Evolutionary conservation across 2,888 invertebrate species (phyloP), one percentile per base, ranked within the genome.

Genomic region (Podabrus alpinus): DNA sequence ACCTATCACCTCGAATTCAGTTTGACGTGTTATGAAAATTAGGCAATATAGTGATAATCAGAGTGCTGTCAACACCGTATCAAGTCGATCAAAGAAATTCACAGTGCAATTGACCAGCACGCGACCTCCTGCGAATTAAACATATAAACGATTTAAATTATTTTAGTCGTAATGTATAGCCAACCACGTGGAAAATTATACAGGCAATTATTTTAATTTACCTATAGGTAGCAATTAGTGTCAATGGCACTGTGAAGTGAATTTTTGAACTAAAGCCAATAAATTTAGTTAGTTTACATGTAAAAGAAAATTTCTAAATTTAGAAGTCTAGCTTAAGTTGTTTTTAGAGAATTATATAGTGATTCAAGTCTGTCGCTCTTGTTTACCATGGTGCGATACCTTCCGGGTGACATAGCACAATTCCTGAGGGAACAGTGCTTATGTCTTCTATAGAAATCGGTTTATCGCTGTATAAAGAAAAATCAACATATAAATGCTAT

Each of bases 401-500:
- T 73, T 74, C 69, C 72, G 60, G 21, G 73, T 66, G 60, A 64
- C 45, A 59, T 19, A 24, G 21, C 24, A 69, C 21, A 60, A 60
- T 19, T 60, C 61, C 29, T 24, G 29, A 24, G 64, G 66, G 74
- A 67, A 61, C 67, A 64, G 69, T 67, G 64, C 69, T 66, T 70
- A 67, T 69, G 66, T 59, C 64, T 70, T 66, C 66, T 68, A 25
- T 25, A 68, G 69, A 69, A 66, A 59, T 59, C 72, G 72, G 61
- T 64, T 62, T 61, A 64, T 67, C 59, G 19, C 67, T 19, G 45
- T 45, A 45, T 45, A 61, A 25, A 61, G 69, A 75, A 82, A 83
- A 85, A 86, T 86, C 85, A 86, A 84, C 86, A 86, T 85, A 85
- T 85, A 83, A 86, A 85, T 83, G 83, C 86, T 83, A 85, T 86